A percentile compares a stretch with the other conserved stretches of the same genome.
Conservation (phyloP, 23 tunicate genomes). For the Trididemnum miniatum region DNA sequence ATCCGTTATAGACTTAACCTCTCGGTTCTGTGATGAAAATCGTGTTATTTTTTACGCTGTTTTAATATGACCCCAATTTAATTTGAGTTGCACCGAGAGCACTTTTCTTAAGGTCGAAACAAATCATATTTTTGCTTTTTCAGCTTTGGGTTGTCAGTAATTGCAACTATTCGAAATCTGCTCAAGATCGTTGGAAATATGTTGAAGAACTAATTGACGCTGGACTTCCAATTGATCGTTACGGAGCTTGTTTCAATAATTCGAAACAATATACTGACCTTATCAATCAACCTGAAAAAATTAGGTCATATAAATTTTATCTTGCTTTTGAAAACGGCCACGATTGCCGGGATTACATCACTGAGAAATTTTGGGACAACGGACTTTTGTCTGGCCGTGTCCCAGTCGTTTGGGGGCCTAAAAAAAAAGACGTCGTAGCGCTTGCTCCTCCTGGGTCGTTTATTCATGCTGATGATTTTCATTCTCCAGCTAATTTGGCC, state of each 20-base stretch:
- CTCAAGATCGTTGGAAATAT: conserved; percentile 8
- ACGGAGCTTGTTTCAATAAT: conserved; percentile 35
- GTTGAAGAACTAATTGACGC: conserved; percentile 12
- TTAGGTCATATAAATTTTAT: conserved; percentile 41
- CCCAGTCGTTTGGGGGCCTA: conserved; percentile 73
- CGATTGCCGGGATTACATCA: conserved; percentile 52
- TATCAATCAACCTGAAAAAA: not conserved
- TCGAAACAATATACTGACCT: not conserved
- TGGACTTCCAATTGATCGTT: conserved; percentile 21
- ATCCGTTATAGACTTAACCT: too few relatives aligned
- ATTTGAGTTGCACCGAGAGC: too few relatives aligned
- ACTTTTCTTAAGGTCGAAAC: too few relatives aligned
- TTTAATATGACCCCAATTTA: too few relatives aligned
- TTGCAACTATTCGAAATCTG: conserved; percentile 1
- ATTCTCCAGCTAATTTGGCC: conserved; percentile 29
- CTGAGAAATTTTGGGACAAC: conserved; percentile 66
- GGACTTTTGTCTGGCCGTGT: conserved; percentile 30
- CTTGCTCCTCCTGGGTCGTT: conserved; percentile 56
- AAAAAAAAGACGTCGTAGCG: conserved; percentile 31
- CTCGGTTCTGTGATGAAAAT: too few relatives aligned
- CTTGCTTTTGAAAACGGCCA: conserved; percentile 53
- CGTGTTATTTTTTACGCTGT: too few relatives aligned
- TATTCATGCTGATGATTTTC: conserved; percentile 62
- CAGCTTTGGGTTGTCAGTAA: conserved; percentile 40
- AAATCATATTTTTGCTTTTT: too few relatives aligned